Base-by-base conservation (phyloP, 1,140 invertebrate genomes). In the Vanessa atalanta region DNA sequence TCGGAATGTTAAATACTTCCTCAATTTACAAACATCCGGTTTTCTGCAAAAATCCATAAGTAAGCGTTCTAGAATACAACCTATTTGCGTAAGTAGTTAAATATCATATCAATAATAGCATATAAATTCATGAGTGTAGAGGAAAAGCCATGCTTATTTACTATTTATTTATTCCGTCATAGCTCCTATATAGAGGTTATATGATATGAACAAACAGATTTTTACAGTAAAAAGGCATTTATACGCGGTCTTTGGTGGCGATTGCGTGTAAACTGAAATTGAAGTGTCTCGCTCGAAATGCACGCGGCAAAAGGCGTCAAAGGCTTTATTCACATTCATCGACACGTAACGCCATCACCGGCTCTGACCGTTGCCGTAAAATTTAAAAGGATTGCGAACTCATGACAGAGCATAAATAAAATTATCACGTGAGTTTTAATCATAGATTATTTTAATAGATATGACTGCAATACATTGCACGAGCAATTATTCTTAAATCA, bases 241-340 rank as follows among this genome's bases (percentile, higher is more conserved):
- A 69, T 50, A 69, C 43, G 60, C 69, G 61, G 47, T 71, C 60
- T 74, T 69, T 64, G 66, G 66, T 79, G 73, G 80, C 74, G 83
- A 82, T 85, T 85, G 82, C 83, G 82, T 89, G 83, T 85, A 83
- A 85, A 86, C 88, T 86, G 79, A 84, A 87, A 89, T 90, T 90
- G 86, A 88, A 90, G 88, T 85, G 88, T 83, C 82, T 86, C 81
- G 85, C 81, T 84, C 78, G 80, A 84, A 88, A 88, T 88, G 83
- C 83, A 86, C 81, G 84, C 85, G 80, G 68, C 81, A 84, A 89
- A 89, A 88, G 86, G 87, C 88, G 86, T 90, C 90, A 92, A 92
- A 92, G 88, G 85, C 84, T 90, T 88, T 89, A 90, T 90, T 88
- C 87, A 83, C 83, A 87, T 85, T 85, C 88, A 88, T 85, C 87